phyloP scores from a whole-genome alignment of 2,797 vertebrate genomes.

The Triplophysa yarkandensis region DNA sequence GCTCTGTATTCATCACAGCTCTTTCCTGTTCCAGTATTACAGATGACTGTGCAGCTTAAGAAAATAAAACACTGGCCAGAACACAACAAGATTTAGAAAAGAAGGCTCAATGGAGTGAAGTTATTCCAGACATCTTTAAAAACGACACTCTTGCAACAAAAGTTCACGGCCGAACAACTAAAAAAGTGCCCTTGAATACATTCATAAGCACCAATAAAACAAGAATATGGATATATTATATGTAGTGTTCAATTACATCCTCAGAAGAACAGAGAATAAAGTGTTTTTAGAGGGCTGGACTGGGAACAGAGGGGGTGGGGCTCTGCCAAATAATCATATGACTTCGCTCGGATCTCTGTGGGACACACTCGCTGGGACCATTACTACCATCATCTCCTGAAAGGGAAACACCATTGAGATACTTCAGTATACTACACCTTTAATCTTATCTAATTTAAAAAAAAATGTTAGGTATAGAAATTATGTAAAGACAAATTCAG shows the following conservation, averaged over 20 bases:
- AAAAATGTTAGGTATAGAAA: too few relatives aligned
- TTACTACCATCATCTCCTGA: slow-evolving; percentile 81
- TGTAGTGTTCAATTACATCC: background rate
- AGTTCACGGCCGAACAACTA: background rate
- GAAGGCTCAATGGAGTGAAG: slow-evolving; percentile 48
- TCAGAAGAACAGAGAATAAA: background rate
- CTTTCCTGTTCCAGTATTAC: slow-evolving; percentile 15
- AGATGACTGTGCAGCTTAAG: background rate
- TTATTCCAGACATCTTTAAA: background rate
- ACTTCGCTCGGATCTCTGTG: slow-evolving; percentile 80
- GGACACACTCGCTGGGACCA: slow-evolving; percentile 64
- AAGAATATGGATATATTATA: background rate
- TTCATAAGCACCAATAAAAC: background rate
- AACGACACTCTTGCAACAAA: background rate
- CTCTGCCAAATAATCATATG: slow-evolving; percentile 86
- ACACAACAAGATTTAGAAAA: slow-evolving; percentile 38
- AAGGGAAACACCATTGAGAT: slow-evolving; percentile 12
- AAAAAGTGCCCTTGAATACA: background rate
- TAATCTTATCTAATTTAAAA: background rate
- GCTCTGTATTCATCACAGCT: background rate
- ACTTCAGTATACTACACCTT: background rate
- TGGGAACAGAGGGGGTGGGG: slow-evolving; percentile 64
- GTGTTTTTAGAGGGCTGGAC: slow-evolving; percentile 69
- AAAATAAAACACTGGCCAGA: background rate
- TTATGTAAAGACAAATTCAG: too few relatives aligned